phyloP scores from a whole-genome alignment of 2,797 vertebrate genomes.

The Chelidonichthys spinosus region DNA sequence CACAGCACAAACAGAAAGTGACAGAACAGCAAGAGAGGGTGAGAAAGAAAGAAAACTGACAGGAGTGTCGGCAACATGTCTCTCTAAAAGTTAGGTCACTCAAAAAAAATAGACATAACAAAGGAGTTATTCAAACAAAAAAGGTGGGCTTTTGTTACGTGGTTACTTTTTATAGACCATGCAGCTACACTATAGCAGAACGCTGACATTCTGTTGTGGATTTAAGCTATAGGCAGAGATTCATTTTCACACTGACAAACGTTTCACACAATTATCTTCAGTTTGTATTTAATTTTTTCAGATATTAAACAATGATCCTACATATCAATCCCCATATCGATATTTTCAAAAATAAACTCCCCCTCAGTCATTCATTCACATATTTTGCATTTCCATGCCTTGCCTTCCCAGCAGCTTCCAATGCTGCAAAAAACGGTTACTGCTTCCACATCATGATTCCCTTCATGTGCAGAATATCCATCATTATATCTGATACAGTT shows the following conservation, averaged over 20 bases:
- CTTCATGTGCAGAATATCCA: neutral
- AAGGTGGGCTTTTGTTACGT: constrained; percentile 46
- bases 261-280: constrained; percentile 13
- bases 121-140: constrained; percentile 43
- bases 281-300: constrained; percentile 11
- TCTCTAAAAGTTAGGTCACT: constrained; percentile 59
- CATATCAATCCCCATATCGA: neutral
- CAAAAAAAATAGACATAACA: constrained; percentile 14
- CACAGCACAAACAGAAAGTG: constrained; percentile 44
- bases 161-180: constrained; percentile 59
- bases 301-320: neutral
- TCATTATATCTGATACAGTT: neutral
- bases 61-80: constrained; percentile 54
- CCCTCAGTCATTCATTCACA: neutral
- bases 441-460: neutral
- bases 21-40: constrained; percentile 42
- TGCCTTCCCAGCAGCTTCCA: neutral
- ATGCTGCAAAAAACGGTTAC: neutral
- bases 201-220: constrained; percentile 49
- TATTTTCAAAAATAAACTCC: constrained; percentile 11
- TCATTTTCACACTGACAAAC: constrained; percentile 36
- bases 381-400: neutral
- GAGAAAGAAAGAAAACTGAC: constrained; percentile 54
- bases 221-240: constrained; percentile 35
- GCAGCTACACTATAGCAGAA: constrained; percentile 29